phyloP scores from a whole-genome alignment of 2,113 vertebrate genomes.

The Irena cyanogastra region DNA sequence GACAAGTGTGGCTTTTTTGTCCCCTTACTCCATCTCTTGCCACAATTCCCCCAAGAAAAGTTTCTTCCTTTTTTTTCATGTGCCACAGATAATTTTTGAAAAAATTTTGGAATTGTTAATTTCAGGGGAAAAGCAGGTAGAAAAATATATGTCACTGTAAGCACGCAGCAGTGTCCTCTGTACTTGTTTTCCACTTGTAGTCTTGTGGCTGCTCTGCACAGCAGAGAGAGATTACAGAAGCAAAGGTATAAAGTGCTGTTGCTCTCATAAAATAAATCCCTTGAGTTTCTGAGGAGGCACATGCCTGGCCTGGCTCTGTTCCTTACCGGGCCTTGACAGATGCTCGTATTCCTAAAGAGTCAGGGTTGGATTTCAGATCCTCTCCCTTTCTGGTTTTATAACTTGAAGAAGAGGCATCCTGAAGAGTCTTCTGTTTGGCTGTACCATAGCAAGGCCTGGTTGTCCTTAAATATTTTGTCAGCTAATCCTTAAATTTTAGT shows the following conservation, averaged over 20 bases:
- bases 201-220: neutral
- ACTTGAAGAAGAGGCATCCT: neutral
- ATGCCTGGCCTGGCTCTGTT: neutral
- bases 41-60: accelerated
- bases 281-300: neutral
- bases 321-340: neutral
- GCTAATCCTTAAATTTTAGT: neutral
- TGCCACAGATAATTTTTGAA: neutral
- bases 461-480: neutral
- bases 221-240: neutral
- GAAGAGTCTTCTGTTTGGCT: neutral
- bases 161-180: neutral
- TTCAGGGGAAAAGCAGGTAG: neutral
- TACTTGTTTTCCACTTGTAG: neutral
- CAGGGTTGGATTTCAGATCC: neutral
- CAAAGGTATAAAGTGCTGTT: neutral
- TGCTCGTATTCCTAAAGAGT: neutral
- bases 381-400: neutral
- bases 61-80: neutral
- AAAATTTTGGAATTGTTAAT: neutral
- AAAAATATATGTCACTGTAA: neutral
- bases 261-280: neutral
- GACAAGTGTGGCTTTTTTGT: neutral
- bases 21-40: neutral
- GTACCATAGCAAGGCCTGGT: neutral